A percentile compares a stretch with the other conserved stretches of the same genome.
Conservation (phyloP, 1,140 invertebrate genomes). For the Drosophila subobscura region DNA sequence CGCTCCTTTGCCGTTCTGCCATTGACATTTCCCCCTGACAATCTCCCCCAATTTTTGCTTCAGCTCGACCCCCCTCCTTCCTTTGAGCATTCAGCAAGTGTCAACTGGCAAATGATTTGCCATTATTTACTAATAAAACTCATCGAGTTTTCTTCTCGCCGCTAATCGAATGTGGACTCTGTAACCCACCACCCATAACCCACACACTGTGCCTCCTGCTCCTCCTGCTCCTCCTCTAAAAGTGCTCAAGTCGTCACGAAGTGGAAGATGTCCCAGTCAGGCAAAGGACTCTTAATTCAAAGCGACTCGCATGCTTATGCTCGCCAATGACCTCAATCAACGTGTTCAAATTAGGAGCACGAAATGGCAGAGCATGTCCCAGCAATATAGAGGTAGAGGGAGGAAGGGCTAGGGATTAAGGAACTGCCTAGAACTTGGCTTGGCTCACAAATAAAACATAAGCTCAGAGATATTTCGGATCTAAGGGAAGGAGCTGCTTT, state of each 20-base stretch:
- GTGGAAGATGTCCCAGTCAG: slow-evolving; percentile 16
- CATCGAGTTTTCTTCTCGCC: slow-evolving; percentile 65
- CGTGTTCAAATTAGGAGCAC: slow-evolving; percentile 1
- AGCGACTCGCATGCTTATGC: slow-evolving; percentile 65
- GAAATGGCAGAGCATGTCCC: not conserved
- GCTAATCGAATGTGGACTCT: slow-evolving; percentile 67
- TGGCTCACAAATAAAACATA: no score
- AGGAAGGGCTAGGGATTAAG: no score
- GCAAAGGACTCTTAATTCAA: slow-evolving; percentile 59
- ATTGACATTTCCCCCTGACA: slow-evolving; percentile 24
- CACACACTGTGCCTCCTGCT: not conserved
- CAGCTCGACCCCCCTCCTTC: not conserved
- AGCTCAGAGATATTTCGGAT: no score
- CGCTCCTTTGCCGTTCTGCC: slow-evolving; percentile 13
- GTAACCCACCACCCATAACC: not conserved
- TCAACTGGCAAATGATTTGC: slow-evolving; percentile 82
- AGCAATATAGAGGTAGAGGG: no score
- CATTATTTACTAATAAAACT: slow-evolving; percentile 83
- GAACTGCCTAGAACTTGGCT: no score
- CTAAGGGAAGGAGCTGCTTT: no score
- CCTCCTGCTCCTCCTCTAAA: not conserved
- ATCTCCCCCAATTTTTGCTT: not conserved
- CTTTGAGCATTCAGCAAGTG: slow-evolving; percentile 64
- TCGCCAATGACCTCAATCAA: slow-evolving; percentile 72
- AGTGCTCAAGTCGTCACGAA: not conserved